Base-by-base conservation (phyloP, 2,888 invertebrate genomes). In the Bembecia ichneumoniformis region DNA sequence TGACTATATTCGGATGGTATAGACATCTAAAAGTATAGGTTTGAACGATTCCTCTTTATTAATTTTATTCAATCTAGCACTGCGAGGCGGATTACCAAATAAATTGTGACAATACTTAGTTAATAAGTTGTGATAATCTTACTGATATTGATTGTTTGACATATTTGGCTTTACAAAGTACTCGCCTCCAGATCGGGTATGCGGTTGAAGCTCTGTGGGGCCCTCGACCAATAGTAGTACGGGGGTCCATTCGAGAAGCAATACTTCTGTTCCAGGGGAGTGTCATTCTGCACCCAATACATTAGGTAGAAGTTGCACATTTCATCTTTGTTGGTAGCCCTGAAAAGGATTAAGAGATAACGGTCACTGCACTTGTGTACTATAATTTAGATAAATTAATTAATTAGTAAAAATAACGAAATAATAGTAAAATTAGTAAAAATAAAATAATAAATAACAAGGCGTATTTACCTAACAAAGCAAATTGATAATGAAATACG, bases 281-380 rank as follows among this genome's bases (percentile, higher is more conserved):
- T 88, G 11, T 89, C 91, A 48, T 92, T 89, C 49, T 95, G 91
- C 0, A 96, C 95, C 86, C 95, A 97, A 76, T 97, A 97, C 95
- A 97, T 96, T 1, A 97, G 75, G 77, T 97, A 97, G 79, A 97
- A 96, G 79, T 97, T 97, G 83, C 97, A 97, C 97, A 97, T 97
- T 80, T 97, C 97, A 63, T 97, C 95, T 11, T 91, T 89, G 69
- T 94, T 95, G 20, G 96, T 96, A 1, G 93, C 88, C 0, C 95
- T 94, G 77, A 48, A 74, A 77, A 35, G 15, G 16, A 16, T 14
- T 13, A 40, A 13, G 40, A n/a, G n/a, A 28, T 5, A 28, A 28
- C 20, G 7, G n/a, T 28, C 20, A 28, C 20, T 7, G 20, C n/a
- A 47, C 28, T 4, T 43, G 14, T n/a, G 4, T 11, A 11, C n/a